Evolutionary conservation across 2,888 invertebrate genomes (phyloP).

Genomic region (Drosophila lutescens): DNA sequence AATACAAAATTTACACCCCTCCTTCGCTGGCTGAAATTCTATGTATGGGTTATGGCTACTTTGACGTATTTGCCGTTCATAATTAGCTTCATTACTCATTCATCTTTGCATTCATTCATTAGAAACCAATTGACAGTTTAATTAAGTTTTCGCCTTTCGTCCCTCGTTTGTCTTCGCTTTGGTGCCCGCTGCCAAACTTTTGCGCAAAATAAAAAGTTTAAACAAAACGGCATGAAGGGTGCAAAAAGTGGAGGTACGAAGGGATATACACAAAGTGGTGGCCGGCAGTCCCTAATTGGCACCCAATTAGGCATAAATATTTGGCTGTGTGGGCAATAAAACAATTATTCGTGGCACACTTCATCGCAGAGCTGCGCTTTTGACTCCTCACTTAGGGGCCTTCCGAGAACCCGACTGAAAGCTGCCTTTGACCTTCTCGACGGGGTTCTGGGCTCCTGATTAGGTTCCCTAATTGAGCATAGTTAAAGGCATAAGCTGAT

Average conservation of each 20-base stretch:
- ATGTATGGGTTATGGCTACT: slow-evolving; percentile 21
- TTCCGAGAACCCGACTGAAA: slow-evolving; percentile 6
- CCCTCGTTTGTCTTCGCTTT: slow-evolving; percentile 34
- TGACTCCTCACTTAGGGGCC: slow-evolving; percentile 14
- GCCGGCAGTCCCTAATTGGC: slow-evolving; percentile 36
- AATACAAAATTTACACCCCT: slow-evolving; percentile 9
- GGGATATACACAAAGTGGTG: slow-evolving; percentile 24
- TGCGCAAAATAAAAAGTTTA: slow-evolving; percentile 33
- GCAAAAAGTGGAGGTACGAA: neutral
- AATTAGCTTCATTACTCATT: slow-evolving; percentile 79
- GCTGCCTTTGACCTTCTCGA: slow-evolving; percentile 26
- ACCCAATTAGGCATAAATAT: slow-evolving; percentile 52
- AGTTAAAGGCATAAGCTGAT: slow-evolving; percentile 44
- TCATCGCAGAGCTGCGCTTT: slow-evolving; percentile 23
- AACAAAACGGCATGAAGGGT: slow-evolving; percentile 26
- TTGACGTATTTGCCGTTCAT: slow-evolving; percentile 54
- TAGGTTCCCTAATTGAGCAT: slow-evolving; percentile 39
- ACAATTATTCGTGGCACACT: slow-evolving; percentile 44
- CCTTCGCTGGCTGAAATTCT: neutral
- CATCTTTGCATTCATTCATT: slow-evolving; percentile 73
- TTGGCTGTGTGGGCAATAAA: slow-evolving; percentile 40
- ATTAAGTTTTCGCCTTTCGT: slow-evolving; percentile 66
- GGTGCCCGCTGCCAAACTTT: slow-evolving; percentile 12
- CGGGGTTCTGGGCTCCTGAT: slow-evolving; percentile 13
- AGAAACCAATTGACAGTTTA: slow-evolving; percentile 79